phyloP scores from a whole-genome alignment of 2,888 invertebrate genomes.

The Patella pellucida region DNA sequence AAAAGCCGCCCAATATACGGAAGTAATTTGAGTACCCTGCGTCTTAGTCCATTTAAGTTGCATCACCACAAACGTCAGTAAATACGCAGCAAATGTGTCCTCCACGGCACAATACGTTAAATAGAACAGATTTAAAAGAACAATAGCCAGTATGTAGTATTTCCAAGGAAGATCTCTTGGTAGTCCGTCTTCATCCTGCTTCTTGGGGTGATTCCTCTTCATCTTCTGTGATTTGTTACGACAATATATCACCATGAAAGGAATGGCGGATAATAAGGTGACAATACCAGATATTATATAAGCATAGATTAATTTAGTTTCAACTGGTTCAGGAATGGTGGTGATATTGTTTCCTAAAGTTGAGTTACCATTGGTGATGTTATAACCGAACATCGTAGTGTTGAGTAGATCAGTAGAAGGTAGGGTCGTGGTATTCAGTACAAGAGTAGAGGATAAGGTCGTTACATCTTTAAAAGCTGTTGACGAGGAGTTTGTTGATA shows the following conservation, averaged over 20 bases:
- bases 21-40: constrained; percentile 62
- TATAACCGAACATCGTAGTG: not conserved
- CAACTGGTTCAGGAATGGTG: not conserved
- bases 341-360: not conserved
- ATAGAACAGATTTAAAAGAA: constrained; percentile 62
- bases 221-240: constrained; percentile 25
- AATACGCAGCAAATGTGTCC: constrained; percentile 67
- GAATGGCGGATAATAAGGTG: constrained; percentile 29
- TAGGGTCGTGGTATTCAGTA: too few species aligned
- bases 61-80: constrained; percentile 65
- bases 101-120: constrained; percentile 69
- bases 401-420: too few species aligned
- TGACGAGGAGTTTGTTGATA: not conserved
- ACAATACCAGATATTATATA: constrained; percentile 42
- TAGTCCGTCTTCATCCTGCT: constrained; percentile 16
- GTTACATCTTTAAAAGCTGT: not conserved
- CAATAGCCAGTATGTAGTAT: constrained; percentile 53
- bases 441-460: not conserved
- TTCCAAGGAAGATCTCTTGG: constrained; percentile 27
- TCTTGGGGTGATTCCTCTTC: constrained; percentile 22
- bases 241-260: constrained; percentile 33
- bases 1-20: constrained; percentile 71
- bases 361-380: not conserved
- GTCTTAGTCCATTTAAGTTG: constrained; percentile 59
- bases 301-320: constrained; percentile 32